A percentile compares a stretch with the other conserved stretches of the same genome.
phyloP scores from a whole-genome alignment of 1,140 invertebrate genomes.

The Drosophila virilis region DNA sequence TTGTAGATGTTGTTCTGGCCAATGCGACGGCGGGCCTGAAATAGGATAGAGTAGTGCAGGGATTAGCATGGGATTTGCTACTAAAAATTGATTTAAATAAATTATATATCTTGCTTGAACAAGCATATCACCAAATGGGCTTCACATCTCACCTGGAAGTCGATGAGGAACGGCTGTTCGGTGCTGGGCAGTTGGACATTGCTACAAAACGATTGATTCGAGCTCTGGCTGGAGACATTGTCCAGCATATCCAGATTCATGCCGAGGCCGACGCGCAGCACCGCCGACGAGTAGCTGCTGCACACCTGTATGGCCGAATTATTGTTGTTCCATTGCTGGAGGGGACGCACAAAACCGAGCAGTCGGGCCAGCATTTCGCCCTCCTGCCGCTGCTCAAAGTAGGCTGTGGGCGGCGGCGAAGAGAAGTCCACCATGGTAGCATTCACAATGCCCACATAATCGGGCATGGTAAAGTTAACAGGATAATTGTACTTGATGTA shows the following conservation, averaged over 20 bases:
- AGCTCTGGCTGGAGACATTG: slow-evolving; percentile 88
- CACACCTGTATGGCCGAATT: slow-evolving; percentile 89
- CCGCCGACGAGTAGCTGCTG: slow-evolving; percentile 89
- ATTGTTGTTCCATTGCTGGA: slow-evolving; percentile 87
- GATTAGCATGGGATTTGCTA: not conserved
- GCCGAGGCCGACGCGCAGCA: slow-evolving; percentile 85
- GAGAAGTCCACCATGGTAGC: slow-evolving; percentile 92
- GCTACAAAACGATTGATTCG: slow-evolving; percentile 88
- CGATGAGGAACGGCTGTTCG: slow-evolving; percentile 87
- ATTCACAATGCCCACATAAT: slow-evolving; percentile 93
- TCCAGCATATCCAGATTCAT: slow-evolving; percentile 76
- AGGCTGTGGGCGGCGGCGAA: slow-evolving; percentile 87
- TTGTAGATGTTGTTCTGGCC: slow-evolving; percentile 71
- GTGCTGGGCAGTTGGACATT: slow-evolving; percentile 86
- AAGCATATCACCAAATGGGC: too few species aligned
- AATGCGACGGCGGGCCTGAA: slow-evolving; percentile 85
- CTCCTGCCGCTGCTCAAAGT: slow-evolving; percentile 88
- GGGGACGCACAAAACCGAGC: slow-evolving; percentile 92
- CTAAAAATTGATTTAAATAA: not conserved
- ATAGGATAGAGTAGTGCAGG: not conserved
- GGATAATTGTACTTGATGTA: slow-evolving; percentile 94
- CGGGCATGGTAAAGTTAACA: slow-evolving; percentile 93
- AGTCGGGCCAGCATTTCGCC: slow-evolving; percentile 91
- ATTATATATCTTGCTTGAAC: too few species aligned
- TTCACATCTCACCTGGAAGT: slow-evolving; percentile 85